Conservation (phyloP, 1,140 invertebrate genomes). For the Argopecten irradians region DNA sequence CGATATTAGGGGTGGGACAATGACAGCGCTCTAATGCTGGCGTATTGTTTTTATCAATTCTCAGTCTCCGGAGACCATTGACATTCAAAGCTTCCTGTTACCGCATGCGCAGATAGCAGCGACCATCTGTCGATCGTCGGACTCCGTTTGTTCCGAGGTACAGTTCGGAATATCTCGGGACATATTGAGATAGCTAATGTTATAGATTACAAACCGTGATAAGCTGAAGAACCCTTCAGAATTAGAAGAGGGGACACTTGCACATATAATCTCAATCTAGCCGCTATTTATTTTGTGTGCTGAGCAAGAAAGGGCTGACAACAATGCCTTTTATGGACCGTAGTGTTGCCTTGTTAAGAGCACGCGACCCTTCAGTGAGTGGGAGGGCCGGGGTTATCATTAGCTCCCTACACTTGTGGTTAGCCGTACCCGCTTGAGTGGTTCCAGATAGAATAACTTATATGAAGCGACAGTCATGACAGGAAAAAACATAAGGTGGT, state of each 20-base stretch:
- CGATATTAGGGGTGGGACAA: neutral
- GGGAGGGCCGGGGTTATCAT: neutral
- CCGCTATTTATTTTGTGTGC: conserved; percentile 12
- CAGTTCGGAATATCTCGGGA: conserved; percentile 14
- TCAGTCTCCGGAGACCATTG: neutral
- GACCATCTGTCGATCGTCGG: conserved; percentile 13
- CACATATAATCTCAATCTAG: conserved; percentile 22
- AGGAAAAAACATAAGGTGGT: conserved; percentile 15
- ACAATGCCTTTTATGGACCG: neutral
- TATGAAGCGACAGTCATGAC: conserved; percentile 7
- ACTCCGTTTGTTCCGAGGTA: neutral
- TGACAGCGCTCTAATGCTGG: neutral
- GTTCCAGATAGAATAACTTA: neutral
- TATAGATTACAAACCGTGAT: conserved; percentile 9
- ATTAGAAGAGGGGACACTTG: conserved; percentile 20
- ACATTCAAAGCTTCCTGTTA: neutral
- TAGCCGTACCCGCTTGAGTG: neutral
- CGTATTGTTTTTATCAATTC: conserved; percentile 19
- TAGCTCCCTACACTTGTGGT: neutral
- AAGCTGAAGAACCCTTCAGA: conserved; percentile 13
- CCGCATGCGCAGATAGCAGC: conserved; percentile 13
- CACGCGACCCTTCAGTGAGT: conserved; percentile 19
- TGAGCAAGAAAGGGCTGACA: conserved; percentile 7
- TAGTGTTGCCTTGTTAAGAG: neutral
- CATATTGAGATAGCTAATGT: conserved; percentile 4